Percentiles rank a stretch among this genome's conserved stretches.
These are phyloP conservation scores for Benitochromis conjunctus DNA, from an alignment of 2,113 vertebrate species.

Conservation along the genomic window DNA sequence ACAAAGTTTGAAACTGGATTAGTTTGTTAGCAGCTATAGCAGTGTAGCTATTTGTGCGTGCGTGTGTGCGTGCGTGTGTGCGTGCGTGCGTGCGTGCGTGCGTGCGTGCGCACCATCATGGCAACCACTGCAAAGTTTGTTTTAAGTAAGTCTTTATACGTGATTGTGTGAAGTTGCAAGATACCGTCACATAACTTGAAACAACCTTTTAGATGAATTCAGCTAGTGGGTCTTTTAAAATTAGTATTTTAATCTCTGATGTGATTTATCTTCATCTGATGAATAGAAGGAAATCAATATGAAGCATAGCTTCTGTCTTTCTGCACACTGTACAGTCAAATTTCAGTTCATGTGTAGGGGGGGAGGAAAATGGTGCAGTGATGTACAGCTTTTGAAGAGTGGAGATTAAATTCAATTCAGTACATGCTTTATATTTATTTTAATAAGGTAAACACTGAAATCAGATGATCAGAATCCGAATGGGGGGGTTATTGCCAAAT, in stretches of 20 bases:
- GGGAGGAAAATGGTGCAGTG: background rate
- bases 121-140: background rate
- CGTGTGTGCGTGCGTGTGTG: no score
- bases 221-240: background rate
- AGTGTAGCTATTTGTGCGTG: no score
- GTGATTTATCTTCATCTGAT: background rate
- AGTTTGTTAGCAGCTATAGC: no score
- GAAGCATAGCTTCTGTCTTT: background rate
- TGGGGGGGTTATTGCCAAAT: no score
- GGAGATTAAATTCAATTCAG: rapidly evolving
- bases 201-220: background rate
- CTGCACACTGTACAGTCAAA: background rate
- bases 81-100: no score
- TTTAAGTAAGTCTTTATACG: background rate
- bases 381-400: background rate
- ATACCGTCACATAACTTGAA: background rate
- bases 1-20: no score
- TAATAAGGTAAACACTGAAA: background rate
- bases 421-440: background rate
- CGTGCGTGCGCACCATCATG: no score
- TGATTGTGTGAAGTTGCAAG: background rate
- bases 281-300: rapidly evolving
- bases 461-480: no score
- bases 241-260: background rate
- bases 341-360: background rate